A percentile compares a stretch with the other conserved stretches of the same genome.
Conservation (phyloP, 2,888 invertebrate species). For the Notodonta dromedarius region DNA sequence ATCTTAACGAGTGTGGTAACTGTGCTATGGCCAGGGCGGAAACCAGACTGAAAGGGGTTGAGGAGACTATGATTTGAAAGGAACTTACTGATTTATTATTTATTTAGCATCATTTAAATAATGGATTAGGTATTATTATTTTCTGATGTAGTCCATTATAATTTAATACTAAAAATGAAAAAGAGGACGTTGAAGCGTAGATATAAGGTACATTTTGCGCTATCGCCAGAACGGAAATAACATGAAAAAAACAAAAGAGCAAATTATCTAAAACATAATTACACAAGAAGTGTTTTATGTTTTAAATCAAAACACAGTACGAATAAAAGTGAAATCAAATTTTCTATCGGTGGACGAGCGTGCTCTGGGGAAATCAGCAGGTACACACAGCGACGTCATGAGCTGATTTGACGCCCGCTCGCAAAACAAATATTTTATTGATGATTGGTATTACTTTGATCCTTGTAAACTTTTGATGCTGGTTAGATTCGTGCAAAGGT, state of each 20-base stretch:
- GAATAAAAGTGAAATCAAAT: slow-evolving; percentile 66
- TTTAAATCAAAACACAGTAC: slow-evolving; percentile 43
- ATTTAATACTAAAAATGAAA: no score
- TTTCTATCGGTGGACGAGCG: slow-evolving; percentile 46
- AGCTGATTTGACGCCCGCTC: slow-evolving; percentile 59
- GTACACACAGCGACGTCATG: slow-evolving; percentile 31
- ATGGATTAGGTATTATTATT: no score
- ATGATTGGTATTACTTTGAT: slow-evolving; percentile 56
- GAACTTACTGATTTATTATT: no score
- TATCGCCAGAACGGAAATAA: not conserved
- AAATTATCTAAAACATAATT: not conserved
- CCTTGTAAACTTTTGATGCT: slow-evolving; percentile 52
- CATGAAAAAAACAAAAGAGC: no score
- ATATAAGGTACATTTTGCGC: no score
- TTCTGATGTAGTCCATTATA: no score
- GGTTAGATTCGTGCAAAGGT: slow-evolving; percentile 37
- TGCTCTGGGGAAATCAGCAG: slow-evolving; percentile 65
- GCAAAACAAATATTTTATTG: slow-evolving; percentile 66
- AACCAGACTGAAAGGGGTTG: no score
- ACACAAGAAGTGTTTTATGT: not conserved
- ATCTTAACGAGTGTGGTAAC: no score
- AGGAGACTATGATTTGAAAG: no score
- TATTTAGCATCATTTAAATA: no score
- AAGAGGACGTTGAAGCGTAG: no score
- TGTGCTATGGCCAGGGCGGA: no score